Base-by-base conservation (phyloP, 2,113 vertebrate species). In the Aix galericulata region DNA sequence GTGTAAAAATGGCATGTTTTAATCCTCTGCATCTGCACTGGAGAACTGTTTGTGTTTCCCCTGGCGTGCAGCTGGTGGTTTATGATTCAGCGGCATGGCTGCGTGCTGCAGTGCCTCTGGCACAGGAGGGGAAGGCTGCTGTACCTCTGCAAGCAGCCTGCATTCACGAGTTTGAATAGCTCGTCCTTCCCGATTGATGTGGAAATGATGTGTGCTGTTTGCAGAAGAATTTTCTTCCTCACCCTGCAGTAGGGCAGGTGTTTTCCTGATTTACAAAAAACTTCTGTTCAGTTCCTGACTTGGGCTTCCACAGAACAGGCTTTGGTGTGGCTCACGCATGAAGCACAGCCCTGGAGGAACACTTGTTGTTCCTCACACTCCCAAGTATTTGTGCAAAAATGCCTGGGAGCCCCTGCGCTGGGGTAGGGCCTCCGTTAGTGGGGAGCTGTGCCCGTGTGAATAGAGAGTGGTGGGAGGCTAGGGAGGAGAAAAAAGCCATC, bases 391-490 rank as follows among this genome's bases (percentile, higher is more conserved):
- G 34, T 26, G 4, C 50, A 40, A 13, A 2, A 50, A 4, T 5
- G 22, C 44, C 62, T 72, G 48, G 62, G n/a, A 82, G 66, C 25
- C 31, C 16, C 22, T 17, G 2, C 6, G 44, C 62, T 34, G 15
- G 14, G 67, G 3, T 25, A 48, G 62, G 55, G 34, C 56, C 60
- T 44, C n/a, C 3, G 6, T 34, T 52, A 42, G 1, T 9, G 6
- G 27, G n/a, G 12, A 4, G 1, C 46, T 67, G 11, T 42, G 20
- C 21, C 18, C 1, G 0, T 36, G 5, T 11, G 34, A 42, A 13
- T 27, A 56, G 31, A 5, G 40, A 38, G 13, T 66, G 64, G 20
- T 44, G 27, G 42, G 32, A 50, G 13, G 16, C 40, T 31, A 3
- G 17, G 38, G 56, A 16, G 32, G n/a, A 63, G 40, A 40, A 40